Evolutionary conservation across 2,113 vertebrate species (phyloP), one percentile per base, ranked within the genome.

Genomic region (Argyrosomus japonicus): DNA sequence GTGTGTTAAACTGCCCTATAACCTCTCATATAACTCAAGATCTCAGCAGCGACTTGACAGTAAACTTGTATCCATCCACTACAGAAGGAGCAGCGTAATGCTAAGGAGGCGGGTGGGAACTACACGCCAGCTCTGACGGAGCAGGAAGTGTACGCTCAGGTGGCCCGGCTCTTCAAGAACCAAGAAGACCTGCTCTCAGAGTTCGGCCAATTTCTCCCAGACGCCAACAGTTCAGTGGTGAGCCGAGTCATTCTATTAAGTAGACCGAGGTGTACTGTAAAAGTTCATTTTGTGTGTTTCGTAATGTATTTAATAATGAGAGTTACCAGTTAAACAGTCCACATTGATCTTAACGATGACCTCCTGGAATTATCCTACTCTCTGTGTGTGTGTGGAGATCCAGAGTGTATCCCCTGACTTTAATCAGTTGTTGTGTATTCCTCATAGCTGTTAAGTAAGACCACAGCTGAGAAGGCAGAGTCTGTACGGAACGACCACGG

Each of bases 61-160:
- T 58, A 18, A 43, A 40, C 18, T 27, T 58, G 40, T 77, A 17
- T 63, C 76, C 3, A 2, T 72, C 25, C 50, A 0, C 18, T 65
- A 48, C 92, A 99, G 98, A 99, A 99, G 5, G 98, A 99, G 91
- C 98, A 99, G 90, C 97, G 98, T 21, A 99, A 99, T 9, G 98
- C 98, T 61, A 99, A 99, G 93, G 98, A 99, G 92, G 97, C 98
- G 0, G 98, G 97, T 23, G 98, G 98, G 3, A 99, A 99, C 93
- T 99, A 99, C 92, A 99, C 98, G 0, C 98, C 98, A 0, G 97
- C 97, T 0, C 77, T 99, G 90, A 99, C 98, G 0, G 98, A 99
- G 85, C 98, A 99, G 93, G 98, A 99, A 84, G 98, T 99, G 6
- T 99, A 99, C 1, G 97, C 98, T 27, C 97, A 99, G 92, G 98